Evolutionary conservation across 1,140 invertebrate species (phyloP).

Genomic region (Muscidifurax raptorellus): DNA sequence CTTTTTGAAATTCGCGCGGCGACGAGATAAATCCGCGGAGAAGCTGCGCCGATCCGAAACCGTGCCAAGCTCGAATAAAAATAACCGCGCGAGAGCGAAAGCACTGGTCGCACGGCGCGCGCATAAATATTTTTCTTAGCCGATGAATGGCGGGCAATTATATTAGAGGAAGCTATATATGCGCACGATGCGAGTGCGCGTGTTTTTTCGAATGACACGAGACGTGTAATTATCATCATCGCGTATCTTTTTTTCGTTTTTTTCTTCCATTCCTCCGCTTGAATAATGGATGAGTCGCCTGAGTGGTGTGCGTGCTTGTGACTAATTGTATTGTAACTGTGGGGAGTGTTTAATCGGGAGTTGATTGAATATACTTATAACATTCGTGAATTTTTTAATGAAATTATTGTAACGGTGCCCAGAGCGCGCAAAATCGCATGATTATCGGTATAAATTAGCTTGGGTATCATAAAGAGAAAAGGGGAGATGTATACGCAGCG

Average conservation of each 20-base stretch:
- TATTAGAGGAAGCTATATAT: background rate
- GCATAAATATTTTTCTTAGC: background rate
- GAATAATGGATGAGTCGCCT: background rate
- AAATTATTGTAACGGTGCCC: no score
- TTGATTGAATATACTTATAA: background rate
- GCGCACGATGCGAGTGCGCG: background rate
- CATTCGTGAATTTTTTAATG: background rate
- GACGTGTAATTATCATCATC: background rate
- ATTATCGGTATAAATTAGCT: no score
- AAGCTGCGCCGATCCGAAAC: conserved; percentile 8
- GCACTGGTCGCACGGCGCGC: background rate
- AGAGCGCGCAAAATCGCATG: no score
- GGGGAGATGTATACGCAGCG: no score
- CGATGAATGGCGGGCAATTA: background rate
- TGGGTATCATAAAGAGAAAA: no score
- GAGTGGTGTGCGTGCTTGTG: background rate
- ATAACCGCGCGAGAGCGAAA: conserved; percentile 46
- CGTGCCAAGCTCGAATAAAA: conserved; percentile 54
- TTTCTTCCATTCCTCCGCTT: background rate
- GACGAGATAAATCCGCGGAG: background rate
- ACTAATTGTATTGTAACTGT: background rate
- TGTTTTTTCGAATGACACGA: background rate
- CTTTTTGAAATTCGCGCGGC: background rate
- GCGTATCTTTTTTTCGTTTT: background rate
- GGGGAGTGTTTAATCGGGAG: background rate